phyloP scores from a whole-genome alignment of 2,113 vertebrate species.

The Prunella himalayana region DNA sequence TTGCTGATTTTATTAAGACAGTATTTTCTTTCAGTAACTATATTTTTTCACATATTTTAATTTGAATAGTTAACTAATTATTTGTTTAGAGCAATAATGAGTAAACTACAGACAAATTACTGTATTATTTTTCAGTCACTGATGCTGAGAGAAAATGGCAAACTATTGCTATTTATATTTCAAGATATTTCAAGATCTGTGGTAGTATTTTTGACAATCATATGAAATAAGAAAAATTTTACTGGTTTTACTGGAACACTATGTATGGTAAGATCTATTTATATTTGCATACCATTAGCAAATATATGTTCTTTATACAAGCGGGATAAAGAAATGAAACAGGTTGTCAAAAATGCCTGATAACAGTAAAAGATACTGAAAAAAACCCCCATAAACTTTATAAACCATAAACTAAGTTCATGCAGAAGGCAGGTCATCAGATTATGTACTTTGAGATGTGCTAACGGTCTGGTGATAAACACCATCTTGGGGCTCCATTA shows the following conservation, averaged over 20 bases:
- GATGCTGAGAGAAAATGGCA: not conserved
- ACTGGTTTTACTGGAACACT: not conserved
- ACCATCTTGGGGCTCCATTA: accelerated
- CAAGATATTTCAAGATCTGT: not conserved
- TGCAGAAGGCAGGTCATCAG: not conserved
- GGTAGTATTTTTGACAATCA: not conserved
- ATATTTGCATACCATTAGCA: not conserved
- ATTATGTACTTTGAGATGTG: not conserved
- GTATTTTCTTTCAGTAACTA: not conserved
- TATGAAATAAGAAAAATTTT: not conserved
- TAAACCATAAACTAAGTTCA: too few relatives aligned
- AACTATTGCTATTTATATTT: not conserved
- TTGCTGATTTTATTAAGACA: not conserved
- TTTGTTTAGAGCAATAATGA: not conserved
- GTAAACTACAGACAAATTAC: not conserved
- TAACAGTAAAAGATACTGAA: not conserved
- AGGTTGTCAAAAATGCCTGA: not conserved
- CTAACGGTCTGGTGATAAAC: not conserved
- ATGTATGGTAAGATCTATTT: not conserved
- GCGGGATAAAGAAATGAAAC: not conserved
- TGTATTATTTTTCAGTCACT: not conserved
- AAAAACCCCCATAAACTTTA: not conserved
- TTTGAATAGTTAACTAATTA: not conserved
- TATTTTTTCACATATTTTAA: not conserved
- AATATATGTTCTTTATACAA: not conserved